Percentiles rank a stretch among this genome's conserved stretches.
Evolutionary conservation across 2,888 invertebrate species (phyloP).

Genomic region (Cenopis cana): DNA sequence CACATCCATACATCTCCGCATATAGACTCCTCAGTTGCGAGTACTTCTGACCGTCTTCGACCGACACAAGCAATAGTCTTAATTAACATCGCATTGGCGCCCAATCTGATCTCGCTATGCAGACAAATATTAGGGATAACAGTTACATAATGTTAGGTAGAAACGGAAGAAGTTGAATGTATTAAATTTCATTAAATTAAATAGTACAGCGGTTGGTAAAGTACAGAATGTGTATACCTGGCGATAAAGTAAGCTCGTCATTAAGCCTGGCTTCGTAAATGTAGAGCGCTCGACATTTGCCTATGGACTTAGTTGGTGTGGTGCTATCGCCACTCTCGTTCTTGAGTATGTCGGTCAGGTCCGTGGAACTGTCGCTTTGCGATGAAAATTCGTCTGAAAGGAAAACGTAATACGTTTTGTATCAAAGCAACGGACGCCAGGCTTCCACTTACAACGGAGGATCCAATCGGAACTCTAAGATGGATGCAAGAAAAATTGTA

Average conservation of each 20-base stretch:
- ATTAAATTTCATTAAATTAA: too few species aligned
- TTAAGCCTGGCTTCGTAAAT: slow-evolving; percentile 94
- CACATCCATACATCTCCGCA: too few species aligned
- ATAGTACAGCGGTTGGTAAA: too few species aligned
- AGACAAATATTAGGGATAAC: not conserved
- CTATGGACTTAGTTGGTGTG: slow-evolving; percentile 73
- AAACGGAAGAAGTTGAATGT: too few species aligned
- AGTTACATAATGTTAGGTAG: not conserved
- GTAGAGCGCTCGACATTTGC: slow-evolving; percentile 94
- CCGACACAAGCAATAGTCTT: too few species aligned
- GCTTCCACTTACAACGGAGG: not conserved
- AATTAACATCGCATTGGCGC: slow-evolving; percentile 1
- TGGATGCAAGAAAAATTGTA: too few species aligned
- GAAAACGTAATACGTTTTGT: slow-evolving; percentile 25
- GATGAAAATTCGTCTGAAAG: slow-evolving; percentile 92
- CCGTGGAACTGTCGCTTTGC: slow-evolving; percentile 87
- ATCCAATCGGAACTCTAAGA: too few species aligned
- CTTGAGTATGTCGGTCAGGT: slow-evolving; percentile 76
- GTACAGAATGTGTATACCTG: slow-evolving; percentile 80
- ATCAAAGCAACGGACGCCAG: not conserved
- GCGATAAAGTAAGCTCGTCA: slow-evolving; percentile 92
- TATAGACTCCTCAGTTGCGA: too few species aligned
- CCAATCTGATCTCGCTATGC: slow-evolving; percentile 17
- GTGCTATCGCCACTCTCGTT: slow-evolving; percentile 75
- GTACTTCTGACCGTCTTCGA: too few species aligned